Percentiles rank a stretch among this genome's conserved stretches.
Conservation (phyloP, 1,140 invertebrate genomes). For the Hypsibius dujardini region DNA sequence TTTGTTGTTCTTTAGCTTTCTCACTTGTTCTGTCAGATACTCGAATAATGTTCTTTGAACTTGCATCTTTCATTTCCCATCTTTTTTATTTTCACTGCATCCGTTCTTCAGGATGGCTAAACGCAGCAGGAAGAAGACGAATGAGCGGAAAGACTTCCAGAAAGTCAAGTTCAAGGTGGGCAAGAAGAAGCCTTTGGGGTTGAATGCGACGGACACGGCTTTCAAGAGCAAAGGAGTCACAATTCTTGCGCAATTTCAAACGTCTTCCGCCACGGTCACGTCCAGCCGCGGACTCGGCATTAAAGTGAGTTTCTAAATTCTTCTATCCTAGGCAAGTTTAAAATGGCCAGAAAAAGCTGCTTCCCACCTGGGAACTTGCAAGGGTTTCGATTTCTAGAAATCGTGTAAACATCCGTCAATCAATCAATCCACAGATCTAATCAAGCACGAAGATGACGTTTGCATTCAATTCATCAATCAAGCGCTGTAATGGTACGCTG, state of each 20-base stretch:
- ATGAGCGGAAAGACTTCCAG: constrained; percentile 29
- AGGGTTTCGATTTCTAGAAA: no score
- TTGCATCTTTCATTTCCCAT: no score
- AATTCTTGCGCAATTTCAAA: constrained; percentile 53
- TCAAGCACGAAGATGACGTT: background rate
- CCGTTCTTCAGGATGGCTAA: constrained; percentile 21
- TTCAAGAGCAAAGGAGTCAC: constrained; percentile 74
- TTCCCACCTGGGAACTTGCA: no score
- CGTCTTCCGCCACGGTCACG: background rate
- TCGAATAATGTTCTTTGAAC: no score
- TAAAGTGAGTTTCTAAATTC: background rate
- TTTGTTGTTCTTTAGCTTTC: no score
- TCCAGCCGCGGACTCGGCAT: background rate
- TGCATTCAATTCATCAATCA: background rate
- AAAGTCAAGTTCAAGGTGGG: constrained; percentile 40
- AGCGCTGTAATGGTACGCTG: no score
- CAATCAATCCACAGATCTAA: background rate
- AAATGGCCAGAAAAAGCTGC: no score
- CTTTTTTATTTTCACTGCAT: no score
- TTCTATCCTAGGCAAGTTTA: background rate
- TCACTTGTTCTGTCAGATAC: no score
- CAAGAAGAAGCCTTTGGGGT: constrained; percentile 42
- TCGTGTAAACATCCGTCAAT: background rate
- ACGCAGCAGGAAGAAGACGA: constrained; percentile 25
- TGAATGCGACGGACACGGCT: constrained; percentile 63